Evolutionary conservation across 2,113 vertebrate species (phyloP).

Genomic region (Triplophysa rosa): DNA sequence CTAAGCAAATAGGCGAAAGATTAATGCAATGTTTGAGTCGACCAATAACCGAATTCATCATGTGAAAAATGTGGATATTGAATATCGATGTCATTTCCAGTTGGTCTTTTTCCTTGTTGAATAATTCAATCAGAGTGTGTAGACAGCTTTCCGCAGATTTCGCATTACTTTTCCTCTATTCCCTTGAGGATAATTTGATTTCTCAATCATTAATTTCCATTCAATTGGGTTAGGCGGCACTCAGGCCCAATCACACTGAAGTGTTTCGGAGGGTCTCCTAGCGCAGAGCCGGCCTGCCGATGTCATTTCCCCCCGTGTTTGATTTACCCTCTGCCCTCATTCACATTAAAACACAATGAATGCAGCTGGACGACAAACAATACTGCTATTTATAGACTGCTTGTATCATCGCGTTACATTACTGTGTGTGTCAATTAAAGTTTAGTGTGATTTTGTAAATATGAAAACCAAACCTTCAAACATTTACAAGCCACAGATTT

Average conservation of each 20-base stretch:
- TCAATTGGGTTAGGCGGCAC: slow-evolving; percentile 27
- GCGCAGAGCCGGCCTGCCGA: background rate
- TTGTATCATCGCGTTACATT: slow-evolving; percentile 24
- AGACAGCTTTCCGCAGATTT: slow-evolving; percentile 22
- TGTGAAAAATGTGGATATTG: slow-evolving; percentile 13
- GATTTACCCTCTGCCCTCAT: slow-evolving; percentile 33
- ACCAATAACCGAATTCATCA: background rate
- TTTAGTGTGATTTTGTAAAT: slow-evolving; percentile 14
- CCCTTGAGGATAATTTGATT: slow-evolving; percentile 29
- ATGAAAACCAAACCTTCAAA: slow-evolving; percentile 2
- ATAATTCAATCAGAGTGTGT: slow-evolving; percentile 27
- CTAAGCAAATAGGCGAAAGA: background rate
- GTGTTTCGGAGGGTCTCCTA: slow-evolving; percentile 21
- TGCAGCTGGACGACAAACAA: slow-evolving; percentile 25
- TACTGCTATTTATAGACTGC: background rate
- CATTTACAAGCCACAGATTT: background rate
- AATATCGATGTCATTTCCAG: background rate
- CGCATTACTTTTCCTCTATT: slow-evolving; percentile 19
- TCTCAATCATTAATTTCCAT: slow-evolving; percentile 33
- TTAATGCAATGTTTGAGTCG: too few species aligned
- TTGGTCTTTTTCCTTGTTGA: background rate
- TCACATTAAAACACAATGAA: slow-evolving; percentile 29
- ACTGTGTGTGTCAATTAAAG: background rate
- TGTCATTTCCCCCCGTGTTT: background rate
- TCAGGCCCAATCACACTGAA: slow-evolving; percentile 25